These are phyloP conservation scores for Araneus ventricosus DNA, from an alignment of 1,140 invertebrate species.

Conservation along the genomic window DNA sequence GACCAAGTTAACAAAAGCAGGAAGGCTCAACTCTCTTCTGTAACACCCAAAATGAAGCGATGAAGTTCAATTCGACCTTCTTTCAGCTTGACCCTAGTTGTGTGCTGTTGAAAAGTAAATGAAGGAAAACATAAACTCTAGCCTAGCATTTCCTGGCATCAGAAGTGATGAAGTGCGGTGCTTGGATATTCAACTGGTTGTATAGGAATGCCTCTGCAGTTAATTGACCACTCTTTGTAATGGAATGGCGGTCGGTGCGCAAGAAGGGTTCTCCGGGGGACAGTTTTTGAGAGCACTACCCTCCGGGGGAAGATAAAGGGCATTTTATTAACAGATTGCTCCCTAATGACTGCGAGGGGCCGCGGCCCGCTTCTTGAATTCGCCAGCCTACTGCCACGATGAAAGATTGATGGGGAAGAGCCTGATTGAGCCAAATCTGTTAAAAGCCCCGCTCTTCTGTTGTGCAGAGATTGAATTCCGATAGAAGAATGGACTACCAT, in stretches of 20 bases:
- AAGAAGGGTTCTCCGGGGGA: constrained; percentile 20
- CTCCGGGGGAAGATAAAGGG: background rate
- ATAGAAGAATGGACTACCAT: no score
- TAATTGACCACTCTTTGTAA: background rate
- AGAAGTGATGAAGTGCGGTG: background rate
- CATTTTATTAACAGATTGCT: constrained; percentile 51
- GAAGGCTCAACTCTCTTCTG: no score
- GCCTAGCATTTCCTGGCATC: no score
- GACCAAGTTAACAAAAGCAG: no score
- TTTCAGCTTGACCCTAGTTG: no score
- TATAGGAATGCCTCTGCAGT: background rate
- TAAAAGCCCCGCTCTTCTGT: background rate
- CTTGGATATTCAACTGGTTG: constrained; percentile 9
- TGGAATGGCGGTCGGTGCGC: background rate
- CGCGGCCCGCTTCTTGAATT: background rate
- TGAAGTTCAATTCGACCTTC: no score
- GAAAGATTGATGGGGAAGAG: background rate
- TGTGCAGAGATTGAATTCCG: no score
- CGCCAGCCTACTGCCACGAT: background rate
- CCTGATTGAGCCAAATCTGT: background rate
- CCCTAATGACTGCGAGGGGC: background rate
- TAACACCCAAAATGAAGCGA: no score
- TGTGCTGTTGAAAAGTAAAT: no score
- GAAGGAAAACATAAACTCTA: no score
- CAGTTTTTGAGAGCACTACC: background rate